A percentile compares a stretch with the other conserved stretches of the same genome.
Conservation (phyloP, 2,888 invertebrate genomes). For the Ischnura elegans region DNA sequence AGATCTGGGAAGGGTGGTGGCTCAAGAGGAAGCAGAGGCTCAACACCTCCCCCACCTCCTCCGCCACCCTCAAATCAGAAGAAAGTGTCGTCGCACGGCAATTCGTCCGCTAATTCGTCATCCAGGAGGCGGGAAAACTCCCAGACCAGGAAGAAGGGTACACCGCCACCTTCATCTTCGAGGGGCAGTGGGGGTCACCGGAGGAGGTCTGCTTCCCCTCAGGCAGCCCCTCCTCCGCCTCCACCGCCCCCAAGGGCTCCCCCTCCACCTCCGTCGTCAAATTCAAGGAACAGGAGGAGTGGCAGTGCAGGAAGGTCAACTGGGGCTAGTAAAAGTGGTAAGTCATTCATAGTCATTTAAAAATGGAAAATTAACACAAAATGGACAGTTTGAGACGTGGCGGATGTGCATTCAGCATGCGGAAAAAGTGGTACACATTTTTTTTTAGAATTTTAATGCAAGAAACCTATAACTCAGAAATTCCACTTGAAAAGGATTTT, state of each 20-base stretch:
- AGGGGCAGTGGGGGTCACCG: slow-evolving; percentile 43
- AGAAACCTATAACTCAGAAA: no score
- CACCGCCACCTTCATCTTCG: not conserved
- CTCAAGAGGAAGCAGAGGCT: slow-evolving; percentile 46
- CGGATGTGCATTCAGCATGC: no score
- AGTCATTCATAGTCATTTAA: no score
- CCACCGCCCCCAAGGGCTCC: slow-evolving; percentile 80
- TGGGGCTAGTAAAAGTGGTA: not conserved
- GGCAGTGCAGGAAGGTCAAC: slow-evolving; percentile 75
- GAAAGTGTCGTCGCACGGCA: slow-evolving; percentile 36
- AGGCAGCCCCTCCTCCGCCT: slow-evolving; percentile 2
- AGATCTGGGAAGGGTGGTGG: slow-evolving; percentile 42
- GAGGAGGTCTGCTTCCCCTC: slow-evolving; percentile 44
- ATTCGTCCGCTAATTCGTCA: not conserved
- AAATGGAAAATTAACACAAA: no score
- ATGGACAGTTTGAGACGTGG: no score
- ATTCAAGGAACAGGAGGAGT: slow-evolving; percentile 76
- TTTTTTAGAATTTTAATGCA: no score
- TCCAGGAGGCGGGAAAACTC: slow-evolving; percentile 20
- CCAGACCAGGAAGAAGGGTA: slow-evolving; percentile 33
- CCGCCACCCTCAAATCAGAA: not conserved
- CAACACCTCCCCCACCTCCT: slow-evolving; percentile 13
- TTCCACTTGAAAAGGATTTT: no score
- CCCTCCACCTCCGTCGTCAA: slow-evolving; percentile 79
- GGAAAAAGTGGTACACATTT: no score